Base-by-base conservation (phyloP, 2,113 vertebrate genomes). In the Epinephelus moara region DNA sequence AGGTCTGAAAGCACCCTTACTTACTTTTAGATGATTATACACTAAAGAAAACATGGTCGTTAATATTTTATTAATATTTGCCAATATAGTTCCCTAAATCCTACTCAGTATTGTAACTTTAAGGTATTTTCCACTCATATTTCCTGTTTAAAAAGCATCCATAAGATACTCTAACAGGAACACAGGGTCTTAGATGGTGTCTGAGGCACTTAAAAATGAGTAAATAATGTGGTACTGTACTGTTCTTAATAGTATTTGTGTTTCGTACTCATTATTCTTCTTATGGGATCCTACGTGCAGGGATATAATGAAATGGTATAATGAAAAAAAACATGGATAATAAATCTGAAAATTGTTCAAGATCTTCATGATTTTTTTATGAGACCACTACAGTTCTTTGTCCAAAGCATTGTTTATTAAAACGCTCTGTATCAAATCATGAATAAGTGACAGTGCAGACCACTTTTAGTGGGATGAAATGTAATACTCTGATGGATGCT, bases 401-500 rank as follows among this genome's bases (percentile, higher is more conserved):
- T 66, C 52, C 63, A 52, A 70, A 17, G 30, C 45, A n/a, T 37
- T 87, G 77, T 82, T 81, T 56, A 69, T 90, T 57, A 74, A 80
- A 85, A 77, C 37, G 56, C 49, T 80, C 68, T 75, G 17, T 62
- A 72, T 86, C 69, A 47, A 81, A 83, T 74, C 55, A 78, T 30
- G 37, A 86, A 75, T 71, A 77, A 62, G 81, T 72, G 88, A 86
- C 47, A 13, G 61, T 10, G 25, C 64, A 53, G 50, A 42, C 67
- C 61, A 68, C 85, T 89, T 88, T 86, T 70, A 79, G 67, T 80
- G 59, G 85, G 70, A 86, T 72, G 74, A 86, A 77, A 88, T 90
- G 64, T 82, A 89, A 92, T 84, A 76, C 79, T 75, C 47, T 82
- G 88, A 93, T 85, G 80, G 84, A 86, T 73, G 74, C 68, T 64